These are phyloP conservation scores for Drosophila cardini DNA, from an alignment of 1,140 invertebrate species.

Conservation along the genomic window DNA sequence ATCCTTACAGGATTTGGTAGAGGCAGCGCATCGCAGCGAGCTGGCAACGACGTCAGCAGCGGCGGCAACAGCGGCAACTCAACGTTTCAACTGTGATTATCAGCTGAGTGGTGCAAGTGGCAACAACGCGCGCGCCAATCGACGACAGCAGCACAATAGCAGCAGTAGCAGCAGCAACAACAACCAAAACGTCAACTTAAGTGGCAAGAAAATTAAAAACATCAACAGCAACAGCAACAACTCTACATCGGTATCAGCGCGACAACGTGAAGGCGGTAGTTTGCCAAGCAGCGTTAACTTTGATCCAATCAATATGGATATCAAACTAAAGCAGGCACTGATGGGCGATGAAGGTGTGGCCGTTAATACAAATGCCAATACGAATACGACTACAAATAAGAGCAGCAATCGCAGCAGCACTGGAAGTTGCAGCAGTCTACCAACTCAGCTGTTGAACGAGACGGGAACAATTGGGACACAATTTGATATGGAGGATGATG, in stretches of 20 bases:
- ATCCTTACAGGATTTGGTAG: conserved; percentile 83
- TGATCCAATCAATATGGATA: conserved; percentile 61
- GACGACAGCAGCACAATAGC: conserved; percentile 64
- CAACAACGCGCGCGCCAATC: conserved; percentile 51
- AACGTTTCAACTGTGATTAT: conserved; percentile 79
- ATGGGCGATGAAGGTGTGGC: conserved; percentile 8
- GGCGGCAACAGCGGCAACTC: conserved; percentile 53
- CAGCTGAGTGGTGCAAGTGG: conserved; percentile 56
- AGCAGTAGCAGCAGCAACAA: conserved; percentile 44
- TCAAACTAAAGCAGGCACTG: conserved; percentile 56
- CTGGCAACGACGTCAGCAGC: conserved; percentile 61
- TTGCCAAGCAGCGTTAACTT: conserved; percentile 87
- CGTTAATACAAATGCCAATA: background rate
- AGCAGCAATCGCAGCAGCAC: conserved; percentile 36
- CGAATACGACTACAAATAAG: conserved; percentile 24
- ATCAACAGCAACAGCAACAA: conserved; percentile 51
- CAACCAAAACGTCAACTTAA: conserved; percentile 46
- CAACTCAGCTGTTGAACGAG: conserved; percentile 52
- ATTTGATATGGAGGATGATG: conserved; percentile 59
- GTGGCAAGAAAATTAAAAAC: conserved; percentile 45
- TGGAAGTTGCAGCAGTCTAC: conserved; percentile 51
- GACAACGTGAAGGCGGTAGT: conserved; percentile 89
- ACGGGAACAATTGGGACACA: conserved; percentile 27
- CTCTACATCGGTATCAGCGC: conserved; percentile 85
- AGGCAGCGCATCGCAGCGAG: conserved; percentile 72